Base-by-base conservation (phyloP, 2,113 vertebrate genomes). In the Rostratula benghalensis region DNA sequence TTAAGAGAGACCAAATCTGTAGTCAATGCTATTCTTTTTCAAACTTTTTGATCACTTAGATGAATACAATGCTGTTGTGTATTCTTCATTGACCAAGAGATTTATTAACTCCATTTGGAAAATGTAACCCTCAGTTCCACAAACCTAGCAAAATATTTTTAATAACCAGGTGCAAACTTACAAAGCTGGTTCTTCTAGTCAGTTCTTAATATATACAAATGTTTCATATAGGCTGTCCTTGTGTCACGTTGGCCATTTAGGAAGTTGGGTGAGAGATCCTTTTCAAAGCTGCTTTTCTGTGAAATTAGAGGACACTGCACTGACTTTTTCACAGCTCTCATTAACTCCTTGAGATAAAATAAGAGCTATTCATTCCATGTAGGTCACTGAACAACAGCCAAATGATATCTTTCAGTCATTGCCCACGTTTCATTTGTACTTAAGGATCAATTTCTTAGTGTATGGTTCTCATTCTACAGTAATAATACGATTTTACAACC, bases 141-240 rank as follows among this genome's bases (percentile, higher is more conserved):
- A 94, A 86, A 61, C 23, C 9, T 46, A 54, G 60, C 48, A 92
- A 94, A 88, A 54, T 70, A 61, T n/a, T 80, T 87, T 76, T 85
- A 88, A 92, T 86, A 57, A 67, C 64, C 41, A 74, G 59, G 33
- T 71, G 45, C n/a, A 86, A 59, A 59, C 41, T 74, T 93, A 70
- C 4, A 50, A 90, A 95, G 21, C 86, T 90, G 54, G 17, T 93
- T 96, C 50, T 90, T 80, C 94, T 54, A 63, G 54, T 77, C 59
- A 86, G n/a, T 74, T 95, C 45, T 48, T 93, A 95, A 87, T 78
- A 74, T 13, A 48, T 69, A 80, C 22, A 3, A 73, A 30, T 71
- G 54, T 77, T 80, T 93, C 17, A 5, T 80, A 21, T 8, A 67
- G 56, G 3, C 65, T 80, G 22, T 64, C 67, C 59, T 88, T 77